Conservation (phyloP, 2,797 vertebrate species). For the Caiman crocodilus region DNA sequence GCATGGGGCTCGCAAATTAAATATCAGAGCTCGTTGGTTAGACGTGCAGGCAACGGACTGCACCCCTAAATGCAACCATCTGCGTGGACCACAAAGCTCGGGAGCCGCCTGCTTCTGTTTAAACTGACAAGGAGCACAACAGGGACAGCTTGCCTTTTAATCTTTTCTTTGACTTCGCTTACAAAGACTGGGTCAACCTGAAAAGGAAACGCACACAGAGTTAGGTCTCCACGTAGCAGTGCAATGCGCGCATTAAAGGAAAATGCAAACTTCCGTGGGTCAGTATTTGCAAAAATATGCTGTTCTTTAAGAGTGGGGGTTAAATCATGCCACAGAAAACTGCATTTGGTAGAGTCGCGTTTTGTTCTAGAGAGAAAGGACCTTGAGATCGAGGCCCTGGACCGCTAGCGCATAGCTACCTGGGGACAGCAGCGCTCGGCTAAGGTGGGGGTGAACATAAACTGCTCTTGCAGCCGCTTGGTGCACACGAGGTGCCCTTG, state of each 20-base stretch:
- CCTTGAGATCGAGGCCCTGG: accelerated
- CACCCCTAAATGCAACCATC: accelerated
- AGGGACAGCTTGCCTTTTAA: constrained; percentile 68
- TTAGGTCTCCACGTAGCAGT: not conserved
- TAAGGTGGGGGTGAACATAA: accelerated
- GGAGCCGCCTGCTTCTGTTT: not conserved
- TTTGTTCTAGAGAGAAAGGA: not conserved
- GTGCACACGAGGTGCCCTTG: no score
- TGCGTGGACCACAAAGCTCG: not conserved
- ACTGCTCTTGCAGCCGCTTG: not conserved
- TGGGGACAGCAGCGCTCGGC: accelerated
- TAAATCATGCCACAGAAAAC: not conserved
- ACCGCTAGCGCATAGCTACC: not conserved
- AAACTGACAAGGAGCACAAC: not conserved
- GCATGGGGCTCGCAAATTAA: not conserved
- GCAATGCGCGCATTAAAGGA: not conserved
- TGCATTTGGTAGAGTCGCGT: not conserved
- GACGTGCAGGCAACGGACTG: not conserved
- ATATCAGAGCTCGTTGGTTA: accelerated
- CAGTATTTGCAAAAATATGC: not conserved
- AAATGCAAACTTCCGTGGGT: not conserved
- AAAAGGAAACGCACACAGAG: constrained; percentile 7
- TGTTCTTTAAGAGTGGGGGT: not conserved
- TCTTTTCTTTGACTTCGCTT: constrained; percentile 85
- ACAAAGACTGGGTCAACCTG: constrained; percentile 91